Evolutionary conservation across 64 coral and sea anemone genomes (phyloP).

Genomic region (Porites lutea): DNA sequence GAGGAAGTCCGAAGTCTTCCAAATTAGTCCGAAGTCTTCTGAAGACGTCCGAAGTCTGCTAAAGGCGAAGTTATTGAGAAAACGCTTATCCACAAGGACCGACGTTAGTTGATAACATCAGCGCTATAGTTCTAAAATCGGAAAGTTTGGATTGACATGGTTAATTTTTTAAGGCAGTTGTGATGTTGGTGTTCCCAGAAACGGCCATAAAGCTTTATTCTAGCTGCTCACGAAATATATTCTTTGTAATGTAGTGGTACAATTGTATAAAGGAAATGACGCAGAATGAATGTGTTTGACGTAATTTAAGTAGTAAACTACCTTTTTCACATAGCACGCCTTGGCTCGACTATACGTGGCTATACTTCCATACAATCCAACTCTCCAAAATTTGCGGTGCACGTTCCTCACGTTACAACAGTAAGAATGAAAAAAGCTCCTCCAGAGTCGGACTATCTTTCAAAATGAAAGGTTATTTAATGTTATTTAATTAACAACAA

Average conservation of each 20-base stretch:
- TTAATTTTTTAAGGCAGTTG: conserved; percentile 18
- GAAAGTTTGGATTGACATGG: neutral
- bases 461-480: conserved; percentile 46
- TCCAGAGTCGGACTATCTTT: conserved; percentile 48
- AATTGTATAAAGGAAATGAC: no score
- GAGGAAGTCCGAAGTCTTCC: no score
- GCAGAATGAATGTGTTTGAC: no score
- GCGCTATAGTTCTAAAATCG: conserved; percentile 27
- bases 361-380: conserved; percentile 11
- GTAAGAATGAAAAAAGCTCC: conserved; percentile 25
- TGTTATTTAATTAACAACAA: conserved; percentile 42
- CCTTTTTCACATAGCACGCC: conserved; percentile 28
- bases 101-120: no score
- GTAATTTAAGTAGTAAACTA: no score
- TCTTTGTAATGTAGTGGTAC: conserved; percentile 59
- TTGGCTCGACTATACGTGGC: conserved; percentile 2
- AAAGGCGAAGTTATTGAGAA: no score
- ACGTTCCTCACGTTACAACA: neutral
- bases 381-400: neutral
- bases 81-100: no score
- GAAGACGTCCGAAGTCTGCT: no score
- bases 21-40: neutral
- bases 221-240: conserved; percentile 51
- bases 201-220: conserved; percentile 54
- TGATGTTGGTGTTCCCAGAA: conserved; percentile 47